Conservation (phyloP, 2,113 vertebrate species). For the Dolichotis patagonum region DNA sequence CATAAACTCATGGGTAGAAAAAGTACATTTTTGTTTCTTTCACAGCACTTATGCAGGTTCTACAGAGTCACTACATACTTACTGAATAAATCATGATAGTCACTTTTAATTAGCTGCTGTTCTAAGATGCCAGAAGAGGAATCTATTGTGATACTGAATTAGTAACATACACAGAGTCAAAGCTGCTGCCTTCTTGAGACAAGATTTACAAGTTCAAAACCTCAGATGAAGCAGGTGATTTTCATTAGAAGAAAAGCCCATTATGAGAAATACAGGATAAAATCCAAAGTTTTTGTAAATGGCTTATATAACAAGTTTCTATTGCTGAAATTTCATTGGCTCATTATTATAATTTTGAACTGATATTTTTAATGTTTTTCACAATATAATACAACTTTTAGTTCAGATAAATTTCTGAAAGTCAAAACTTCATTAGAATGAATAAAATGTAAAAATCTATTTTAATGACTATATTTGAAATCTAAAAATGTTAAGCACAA, state of each 20-base stretch:
- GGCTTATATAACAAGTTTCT: background rate
- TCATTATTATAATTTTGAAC: constrained; percentile 43
- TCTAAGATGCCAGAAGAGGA: constrained; percentile 7
- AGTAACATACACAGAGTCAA: background rate
- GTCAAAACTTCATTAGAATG: background rate
- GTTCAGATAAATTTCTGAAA: constrained; percentile 47
- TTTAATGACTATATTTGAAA: background rate
- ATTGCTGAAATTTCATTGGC: background rate
- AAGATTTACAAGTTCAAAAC: constrained; percentile 34
- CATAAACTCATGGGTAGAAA: constrained; percentile 21
- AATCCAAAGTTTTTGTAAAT: background rate
- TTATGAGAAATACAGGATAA: constrained; percentile 48
- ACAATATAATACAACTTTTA: constrained; percentile 29
- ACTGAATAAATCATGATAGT: constrained; percentile 5
- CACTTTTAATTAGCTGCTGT: constrained; percentile 29
- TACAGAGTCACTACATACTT: background rate
- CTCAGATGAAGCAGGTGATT: background rate
- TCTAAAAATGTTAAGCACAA: background rate
- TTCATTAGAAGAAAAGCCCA: constrained; percentile 39
- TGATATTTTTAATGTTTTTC: background rate
- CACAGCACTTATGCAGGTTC: background rate
- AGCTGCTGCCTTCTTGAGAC: background rate
- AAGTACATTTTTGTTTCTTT: background rate
- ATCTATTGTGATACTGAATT: constrained; percentile 2
- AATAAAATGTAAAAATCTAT: background rate